Base-by-base conservation (phyloP, 1,140 invertebrate species). In the Achroia grisella region DNA sequence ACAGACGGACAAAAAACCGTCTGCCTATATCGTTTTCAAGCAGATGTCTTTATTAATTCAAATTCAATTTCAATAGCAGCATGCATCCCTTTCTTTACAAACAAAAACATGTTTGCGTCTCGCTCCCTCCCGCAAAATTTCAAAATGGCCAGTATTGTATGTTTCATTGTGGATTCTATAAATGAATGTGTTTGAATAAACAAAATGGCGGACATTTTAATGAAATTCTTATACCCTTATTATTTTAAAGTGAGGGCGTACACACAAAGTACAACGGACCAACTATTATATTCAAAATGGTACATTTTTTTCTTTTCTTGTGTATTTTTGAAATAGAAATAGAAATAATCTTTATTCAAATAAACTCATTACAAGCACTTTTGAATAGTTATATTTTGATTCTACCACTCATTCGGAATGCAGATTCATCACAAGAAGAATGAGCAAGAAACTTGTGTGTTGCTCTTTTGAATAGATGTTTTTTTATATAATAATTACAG, bases 141-240 rank as follows among this genome's bases (percentile, higher is more conserved):
- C 60, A 62, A 71, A 67, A 71, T 65, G 61, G 62, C 58, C 65
- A 67, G 58, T 66, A 54, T 59, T 23, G 6, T 23, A 48, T 54
- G 47, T 47, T 54, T 65, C 48, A 44, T 55, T 54, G 42, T 55
- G 49, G 43, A 55, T 57, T 44, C 44, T 54, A 8, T 32, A 17
- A 43, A 17, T 34, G 59, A 52, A 62, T 57, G 44, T 61, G 60
- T 56, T 59, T 70, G 53, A 40, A 56, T 54, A 39, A 46, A 32
- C 31, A 54, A 55, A 53, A 61, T 56, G 46, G 56, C 44, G 61
- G 61, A 65, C 73, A 71, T 69, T 69, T 67, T 66, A 78, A 72
- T 74, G 46, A 53, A 57, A 45, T 55, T 48, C 52, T 52, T 47
- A 35, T 52, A 10, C 13, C n/a, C 13, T 1, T 37, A 23, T 23